Evolutionary conservation across 2,113 vertebrate species (phyloP).

Genomic region (Chlamydotis undulata): DNA sequence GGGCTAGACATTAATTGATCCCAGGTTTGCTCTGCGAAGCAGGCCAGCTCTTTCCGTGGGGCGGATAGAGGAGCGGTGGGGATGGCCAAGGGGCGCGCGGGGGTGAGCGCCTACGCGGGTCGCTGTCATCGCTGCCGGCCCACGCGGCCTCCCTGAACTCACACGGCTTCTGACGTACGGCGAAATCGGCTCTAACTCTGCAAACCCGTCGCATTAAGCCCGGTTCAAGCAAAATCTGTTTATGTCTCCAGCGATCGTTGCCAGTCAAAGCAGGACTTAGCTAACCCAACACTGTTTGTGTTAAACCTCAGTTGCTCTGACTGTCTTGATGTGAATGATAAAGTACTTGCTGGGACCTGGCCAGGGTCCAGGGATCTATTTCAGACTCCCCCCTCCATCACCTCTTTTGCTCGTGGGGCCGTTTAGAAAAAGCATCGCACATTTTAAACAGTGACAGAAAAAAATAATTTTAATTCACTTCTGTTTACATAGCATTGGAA

Average conservation of each 20-base stretch:
- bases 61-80: not conserved
- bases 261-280: conserved; percentile 27
- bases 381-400: not conserved
- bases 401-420: not conserved
- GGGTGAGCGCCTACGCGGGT: not conserved
- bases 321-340: not conserved
- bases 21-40: conserved; percentile 46
- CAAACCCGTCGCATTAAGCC: conserved; percentile 48
- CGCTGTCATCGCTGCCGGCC: not conserved
- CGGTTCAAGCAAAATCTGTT: conserved; percentile 32
- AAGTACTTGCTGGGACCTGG: conserved; percentile 9
- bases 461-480: conserved; percentile 36
- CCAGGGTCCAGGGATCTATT: not conserved
- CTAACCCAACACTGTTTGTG: not conserved
- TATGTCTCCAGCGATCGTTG: not conserved
- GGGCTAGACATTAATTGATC: conserved; percentile 65
- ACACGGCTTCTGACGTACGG: not conserved
- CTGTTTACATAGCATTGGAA: conserved; percentile 22
- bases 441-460: conserved; percentile 42
- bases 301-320: conserved; percentile 5
- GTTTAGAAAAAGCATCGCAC: not conserved
- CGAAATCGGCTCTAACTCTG: not conserved
- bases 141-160: not conserved
- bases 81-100: not conserved
- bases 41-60: conserved; percentile 5